Conservation (phyloP, 1,140 invertebrate genomes). For the Brachionus sp. region DNA sequence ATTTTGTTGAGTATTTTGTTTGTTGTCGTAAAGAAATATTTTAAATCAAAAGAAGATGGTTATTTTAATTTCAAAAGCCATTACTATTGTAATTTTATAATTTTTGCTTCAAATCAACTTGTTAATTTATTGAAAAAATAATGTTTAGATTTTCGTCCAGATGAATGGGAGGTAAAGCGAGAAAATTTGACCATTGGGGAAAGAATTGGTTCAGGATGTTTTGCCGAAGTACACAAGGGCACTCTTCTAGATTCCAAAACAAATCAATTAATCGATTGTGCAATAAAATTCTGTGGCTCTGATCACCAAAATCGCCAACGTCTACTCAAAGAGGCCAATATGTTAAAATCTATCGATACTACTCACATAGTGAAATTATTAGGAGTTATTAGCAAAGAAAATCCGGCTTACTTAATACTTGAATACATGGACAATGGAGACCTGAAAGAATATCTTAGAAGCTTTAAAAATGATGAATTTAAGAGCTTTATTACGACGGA, state of each 20-base stretch:
- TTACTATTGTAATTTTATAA: conserved; percentile 11
- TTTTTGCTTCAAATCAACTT: background rate
- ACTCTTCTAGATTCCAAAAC: background rate
- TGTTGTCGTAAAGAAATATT: background rate
- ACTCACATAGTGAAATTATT: conserved; percentile 19
- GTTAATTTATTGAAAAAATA: background rate
- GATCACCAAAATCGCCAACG: conserved; percentile 40
- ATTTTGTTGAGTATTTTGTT: background rate
- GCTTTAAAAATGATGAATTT: background rate
- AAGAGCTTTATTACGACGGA: background rate
- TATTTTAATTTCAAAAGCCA: conserved; percentile 14
- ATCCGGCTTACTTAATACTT: conserved; percentile 26
- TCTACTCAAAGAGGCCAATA: conserved; percentile 27
- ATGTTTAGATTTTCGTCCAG: conserved; percentile 8
- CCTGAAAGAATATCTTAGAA: conserved; percentile 22
- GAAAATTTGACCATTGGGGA: conserved; percentile 8
- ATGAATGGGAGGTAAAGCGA: conserved; percentile 27
- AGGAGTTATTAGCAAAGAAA: background rate
- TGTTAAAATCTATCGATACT: conserved; percentile 19
- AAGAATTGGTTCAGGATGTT: conserved; percentile 5
- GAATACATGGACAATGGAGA: conserved; percentile 14
- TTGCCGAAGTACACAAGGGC: conserved; percentile 32
- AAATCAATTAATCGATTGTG: conserved; percentile 15
- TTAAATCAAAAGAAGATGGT: conserved; percentile 1
- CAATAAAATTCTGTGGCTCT: conserved; percentile 26